These are phyloP conservation scores for Saccopteryx bilineata DNA, from an alignment of 2,113 vertebrate genomes.

Conservation along the genomic window DNA sequence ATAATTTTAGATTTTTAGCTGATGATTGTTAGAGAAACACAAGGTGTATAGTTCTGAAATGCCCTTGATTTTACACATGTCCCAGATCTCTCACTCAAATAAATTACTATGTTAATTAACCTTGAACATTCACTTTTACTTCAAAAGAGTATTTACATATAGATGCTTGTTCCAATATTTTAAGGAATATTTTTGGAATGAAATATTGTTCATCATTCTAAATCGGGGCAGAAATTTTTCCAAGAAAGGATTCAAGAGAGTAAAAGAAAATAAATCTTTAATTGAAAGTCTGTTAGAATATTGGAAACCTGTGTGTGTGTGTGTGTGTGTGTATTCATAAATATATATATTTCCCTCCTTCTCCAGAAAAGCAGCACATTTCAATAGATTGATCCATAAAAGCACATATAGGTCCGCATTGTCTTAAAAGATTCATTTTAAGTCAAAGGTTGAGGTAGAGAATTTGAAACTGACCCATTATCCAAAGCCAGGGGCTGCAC, in stretches of 20 bases:
- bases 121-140: neutral
- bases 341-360: neutral
- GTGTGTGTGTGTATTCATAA: neutral
- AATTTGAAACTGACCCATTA: neutral
- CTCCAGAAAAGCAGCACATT: neutral
- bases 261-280: neutral
- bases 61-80: neutral
- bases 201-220: neutral
- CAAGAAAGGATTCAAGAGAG: neutral
- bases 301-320: neutral
- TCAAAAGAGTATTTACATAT: constrained; percentile 22
- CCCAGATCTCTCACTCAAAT: neutral
- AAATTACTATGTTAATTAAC: constrained; percentile 11
- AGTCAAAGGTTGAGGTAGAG: neutral
- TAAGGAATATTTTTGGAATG: constrained; percentile 5
- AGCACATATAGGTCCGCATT: neutral
- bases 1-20: neutral
- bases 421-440: neutral
- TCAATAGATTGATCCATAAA: neutral
- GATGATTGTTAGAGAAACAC: neutral
- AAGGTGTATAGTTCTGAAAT: neutral
- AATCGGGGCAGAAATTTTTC: neutral
- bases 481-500: neutral
- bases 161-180: neutral
- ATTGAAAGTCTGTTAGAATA: neutral